A percentile compares a stretch with the other conserved stretches of the same genome.
phyloP scores from a whole-genome alignment of 1,140 invertebrate species.

The Gonatopus flavifemur region DNA sequence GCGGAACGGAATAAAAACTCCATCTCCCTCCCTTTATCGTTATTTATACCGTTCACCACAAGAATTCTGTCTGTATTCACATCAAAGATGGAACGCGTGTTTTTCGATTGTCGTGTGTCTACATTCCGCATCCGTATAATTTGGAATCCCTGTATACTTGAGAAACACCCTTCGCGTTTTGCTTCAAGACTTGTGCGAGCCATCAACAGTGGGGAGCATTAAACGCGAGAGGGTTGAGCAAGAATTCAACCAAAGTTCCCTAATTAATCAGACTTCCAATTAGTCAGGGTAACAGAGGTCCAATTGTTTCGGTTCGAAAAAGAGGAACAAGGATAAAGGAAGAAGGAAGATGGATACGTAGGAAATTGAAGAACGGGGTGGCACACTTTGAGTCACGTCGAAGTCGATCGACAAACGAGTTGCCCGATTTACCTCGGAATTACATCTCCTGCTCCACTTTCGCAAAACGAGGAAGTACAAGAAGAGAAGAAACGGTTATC shows the following conservation, averaged over 20 bases:
- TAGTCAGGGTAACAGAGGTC: constrained; percentile 31
- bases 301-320: constrained; percentile 14
- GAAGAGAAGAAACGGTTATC: not conserved
- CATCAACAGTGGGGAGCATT: constrained; percentile 13
- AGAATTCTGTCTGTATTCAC: too few species aligned
- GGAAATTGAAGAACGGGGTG: constrained; percentile 8
- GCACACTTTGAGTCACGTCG: constrained; percentile 25
- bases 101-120: too few species aligned
- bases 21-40: too few species aligned
- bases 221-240: constrained; percentile 17
- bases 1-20: too few species aligned
- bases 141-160: too few species aligned
- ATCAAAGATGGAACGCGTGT: too few species aligned
- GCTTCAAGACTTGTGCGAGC: too few species aligned
- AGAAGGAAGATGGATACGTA: constrained; percentile 2
- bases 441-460: constrained; percentile 28
- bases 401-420: constrained; percentile 31
- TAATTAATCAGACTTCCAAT: constrained; percentile 36
- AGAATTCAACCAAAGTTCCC: constrained; percentile 35
- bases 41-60: too few species aligned
- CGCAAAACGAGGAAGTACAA: not conserved
- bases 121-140: too few species aligned
- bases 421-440: constrained; percentile 33
- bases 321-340: not conserved
- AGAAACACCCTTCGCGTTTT: constrained; percentile 25